Percentiles rank a stretch among this genome's conserved stretches.
phyloP scores from a whole-genome alignment of 2,113 vertebrate genomes.

The Rutilus rutilus region DNA sequence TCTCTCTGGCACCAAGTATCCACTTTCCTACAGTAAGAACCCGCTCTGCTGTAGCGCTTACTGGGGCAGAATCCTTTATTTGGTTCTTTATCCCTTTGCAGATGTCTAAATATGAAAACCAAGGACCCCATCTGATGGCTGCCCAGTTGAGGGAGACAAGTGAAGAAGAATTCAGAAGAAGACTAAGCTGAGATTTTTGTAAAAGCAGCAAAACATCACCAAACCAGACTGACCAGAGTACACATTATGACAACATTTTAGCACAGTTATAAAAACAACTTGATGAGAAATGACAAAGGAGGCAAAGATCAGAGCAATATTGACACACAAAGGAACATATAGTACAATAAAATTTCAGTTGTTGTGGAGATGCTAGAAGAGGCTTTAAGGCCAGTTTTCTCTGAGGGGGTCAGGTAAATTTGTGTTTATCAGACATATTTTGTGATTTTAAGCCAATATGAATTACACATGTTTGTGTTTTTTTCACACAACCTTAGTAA shows the following conservation, averaged over 20 bases:
- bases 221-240: background rate
- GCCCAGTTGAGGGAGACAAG: constrained; percentile 16
- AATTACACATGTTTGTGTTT: background rate
- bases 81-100: constrained; percentile 44
- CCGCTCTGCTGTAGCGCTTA: constrained; percentile 35
- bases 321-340: background rate
- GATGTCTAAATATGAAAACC: constrained; percentile 45
- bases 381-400: background rate
- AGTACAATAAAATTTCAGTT: background rate
- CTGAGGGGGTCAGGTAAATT: background rate
- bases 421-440: background rate
- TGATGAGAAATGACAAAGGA: background rate
- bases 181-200: background rate
- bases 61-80: constrained; percentile 43
- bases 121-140: constrained; percentile 40
- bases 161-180: constrained; percentile 17
- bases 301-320: background rate
- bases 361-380: background rate
- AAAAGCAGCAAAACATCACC: background rate
- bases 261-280: background rate
- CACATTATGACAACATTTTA: background rate
- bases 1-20: constrained; percentile 25
- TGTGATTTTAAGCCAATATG: background rate
- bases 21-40: constrained; percentile 39
- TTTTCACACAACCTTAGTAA: background rate